Percentiles rank a stretch among this genome's conserved stretches.
These are phyloP conservation scores for Danaus plexippus DNA, from an alignment of 1,140 invertebrate genomes.

Conservation along the genomic window DNA sequence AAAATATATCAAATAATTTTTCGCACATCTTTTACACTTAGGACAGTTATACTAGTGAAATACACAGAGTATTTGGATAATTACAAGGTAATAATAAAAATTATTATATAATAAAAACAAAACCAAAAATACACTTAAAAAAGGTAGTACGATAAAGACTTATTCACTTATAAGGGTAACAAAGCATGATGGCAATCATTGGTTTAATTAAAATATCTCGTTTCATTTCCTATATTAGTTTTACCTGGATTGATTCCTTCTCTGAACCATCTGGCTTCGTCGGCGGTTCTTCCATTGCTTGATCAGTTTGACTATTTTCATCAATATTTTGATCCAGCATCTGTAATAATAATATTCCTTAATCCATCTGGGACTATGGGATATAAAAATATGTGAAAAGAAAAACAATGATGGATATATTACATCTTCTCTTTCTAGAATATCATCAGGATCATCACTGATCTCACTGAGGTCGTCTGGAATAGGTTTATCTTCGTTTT, in stretches of 20 bases:
- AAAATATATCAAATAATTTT: background rate
- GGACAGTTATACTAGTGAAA: too few relatives aligned
- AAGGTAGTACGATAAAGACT: background rate
- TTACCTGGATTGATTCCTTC: slow-evolving; percentile 58
- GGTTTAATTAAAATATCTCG: slow-evolving; percentile 1
- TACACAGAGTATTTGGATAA: too few relatives aligned
- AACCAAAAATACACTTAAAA: too few relatives aligned
- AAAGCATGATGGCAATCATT: background rate
- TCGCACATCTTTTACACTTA: too few relatives aligned
- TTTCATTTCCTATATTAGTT: background rate
- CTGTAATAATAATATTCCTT: slow-evolving; percentile 26
- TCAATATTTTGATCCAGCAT: slow-evolving; percentile 57
- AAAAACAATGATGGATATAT: slow-evolving; percentile 30
- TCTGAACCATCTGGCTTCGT: slow-evolving; percentile 47
- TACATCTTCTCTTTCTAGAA: slow-evolving; percentile 84
- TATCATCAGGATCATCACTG: slow-evolving; percentile 89
- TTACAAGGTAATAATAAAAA: too few relatives aligned
- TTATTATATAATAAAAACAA: too few relatives aligned
- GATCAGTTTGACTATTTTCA: slow-evolving; percentile 52
- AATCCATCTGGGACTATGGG: background rate
- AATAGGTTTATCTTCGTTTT: slow-evolving; percentile 73
- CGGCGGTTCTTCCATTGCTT: slow-evolving; percentile 32
- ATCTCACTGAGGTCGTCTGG: slow-evolving; percentile 88
- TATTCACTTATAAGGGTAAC: background rate
- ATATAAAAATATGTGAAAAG: slow-evolving; percentile 1